These are phyloP conservation scores for Brachymystax lenok DNA, from an alignment of 2,797 vertebrate species.

Conservation along the genomic window DNA sequence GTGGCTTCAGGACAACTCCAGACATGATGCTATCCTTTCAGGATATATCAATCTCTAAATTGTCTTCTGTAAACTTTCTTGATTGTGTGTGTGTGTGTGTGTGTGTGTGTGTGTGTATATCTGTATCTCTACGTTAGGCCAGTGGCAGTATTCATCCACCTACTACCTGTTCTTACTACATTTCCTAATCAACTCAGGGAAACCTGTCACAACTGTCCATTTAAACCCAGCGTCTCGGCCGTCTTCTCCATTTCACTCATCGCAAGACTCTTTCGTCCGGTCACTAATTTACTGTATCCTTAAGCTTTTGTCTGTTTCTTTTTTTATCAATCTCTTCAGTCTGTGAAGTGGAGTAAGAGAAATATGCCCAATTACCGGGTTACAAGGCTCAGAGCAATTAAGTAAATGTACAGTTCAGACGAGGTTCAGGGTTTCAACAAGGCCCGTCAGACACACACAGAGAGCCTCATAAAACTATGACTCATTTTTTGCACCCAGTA, in stretches of 20 bases:
- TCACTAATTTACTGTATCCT: conserved; percentile 18
- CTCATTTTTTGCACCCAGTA: conserved; percentile 64
- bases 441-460: conserved; percentile 35
- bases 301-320: neutral
- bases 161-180: conserved; percentile 9
- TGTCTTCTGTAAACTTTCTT: conserved; percentile 1
- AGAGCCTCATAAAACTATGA: conserved; percentile 70
- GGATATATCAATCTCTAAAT: conserved; percentile 9
- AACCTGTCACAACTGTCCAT: conserved; percentile 33
- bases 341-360: conserved; percentile 15
- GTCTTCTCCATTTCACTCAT: conserved; percentile 10
- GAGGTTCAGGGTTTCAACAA: conserved; percentile 59
- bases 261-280: neutral
- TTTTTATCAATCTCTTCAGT: conserved; percentile 19
- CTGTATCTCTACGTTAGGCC: neutral
- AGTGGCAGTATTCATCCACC: neutral
- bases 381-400: conserved; percentile 68
- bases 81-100: conserved; percentile 8
- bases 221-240: conserved; percentile 7
- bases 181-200: conserved; percentile 19
- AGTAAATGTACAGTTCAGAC: conserved; percentile 72
- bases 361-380: conserved; percentile 66
- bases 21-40: neutral
- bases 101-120: neutral
- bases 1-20: neutral